Base-by-base conservation (phyloP, 53 echinoderm and acorn worm genomes). In the Actinopyga echinites region DNA sequence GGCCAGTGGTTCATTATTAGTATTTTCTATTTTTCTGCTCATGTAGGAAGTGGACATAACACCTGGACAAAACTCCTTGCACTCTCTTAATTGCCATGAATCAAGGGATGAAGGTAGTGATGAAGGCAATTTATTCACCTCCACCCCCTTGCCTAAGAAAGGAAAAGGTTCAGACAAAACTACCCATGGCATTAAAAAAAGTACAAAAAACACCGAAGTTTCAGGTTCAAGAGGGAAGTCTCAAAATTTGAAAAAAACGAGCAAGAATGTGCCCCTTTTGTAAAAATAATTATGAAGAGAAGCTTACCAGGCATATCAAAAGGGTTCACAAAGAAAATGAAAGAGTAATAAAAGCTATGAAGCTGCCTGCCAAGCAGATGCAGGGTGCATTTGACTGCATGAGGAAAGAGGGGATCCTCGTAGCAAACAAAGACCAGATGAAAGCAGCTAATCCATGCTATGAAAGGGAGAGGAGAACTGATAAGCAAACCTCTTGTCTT, bases 291-390 rank as follows among this genome's bases (percentile, higher is more conserved):
- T 90, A 42, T 52, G 52, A 49, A 26, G 90, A 90, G 52, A 90
- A 86, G 62, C 82, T 90, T 26, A 33, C 91, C 30, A 79, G 91
- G 84, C 87, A 91, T 80, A 91, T 91, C 9, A 62, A 36, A 60
- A 77, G 23, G n/a, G 83, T 54, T 49, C 91, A 91, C 60, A 87
- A 79, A 32, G 54, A 87, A 33, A 29, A 61, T 53, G 32, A 52
- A 56, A 57, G 84, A 60, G 87, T 91, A 25, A 79, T 37, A 43
- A 69, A 49, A n/a, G 91, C 91, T 52, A 25, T 84, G 64, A 91
- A 91, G 60, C 87, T 88, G 28, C 91, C 91, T 28, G 85, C 84
- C 37, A 79, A 73, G 62, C 84, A 91, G 69, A 84, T 71, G 77
- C 35, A 85, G 62, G 68, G 6, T 31, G 75, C 53, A 9, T 78